Conservation (phyloP, 2,888 invertebrate genomes). For the Kuschelorhynchus macadamiae region DNA sequence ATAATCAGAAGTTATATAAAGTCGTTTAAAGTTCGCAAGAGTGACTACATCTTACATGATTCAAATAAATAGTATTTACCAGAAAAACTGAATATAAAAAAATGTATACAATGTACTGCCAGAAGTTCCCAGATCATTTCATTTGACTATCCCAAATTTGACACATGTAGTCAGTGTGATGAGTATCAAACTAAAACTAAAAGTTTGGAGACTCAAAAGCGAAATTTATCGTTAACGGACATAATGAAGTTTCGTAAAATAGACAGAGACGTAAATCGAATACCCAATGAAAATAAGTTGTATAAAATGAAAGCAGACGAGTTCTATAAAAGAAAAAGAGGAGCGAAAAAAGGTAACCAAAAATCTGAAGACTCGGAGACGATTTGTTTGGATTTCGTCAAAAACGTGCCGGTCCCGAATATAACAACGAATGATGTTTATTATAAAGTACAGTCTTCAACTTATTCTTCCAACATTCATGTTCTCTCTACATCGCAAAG, state of each 20-base stretch:
- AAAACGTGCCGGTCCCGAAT: conserved; percentile 16
- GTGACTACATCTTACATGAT: conserved; percentile 48
- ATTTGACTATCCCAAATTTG: neutral
- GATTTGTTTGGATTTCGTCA: conserved; percentile 17
- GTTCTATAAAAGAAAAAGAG: conserved; percentile 16
- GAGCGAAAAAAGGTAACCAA: neutral
- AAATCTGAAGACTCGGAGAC: conserved; percentile 4
- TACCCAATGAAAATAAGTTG: neutral
- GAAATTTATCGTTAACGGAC: conserved; percentile 1
- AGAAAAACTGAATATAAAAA: conserved; percentile 43
- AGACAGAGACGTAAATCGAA: neutral
- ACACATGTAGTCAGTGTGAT: conserved; percentile 5
- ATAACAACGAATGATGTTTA: conserved; percentile 21
- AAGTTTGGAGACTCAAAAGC: conserved; percentile 1
- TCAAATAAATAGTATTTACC: conserved; percentile 40
- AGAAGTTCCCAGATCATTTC: conserved; percentile 8
- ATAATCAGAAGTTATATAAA: conserved; percentile 33
- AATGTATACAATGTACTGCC: conserved; percentile 16
- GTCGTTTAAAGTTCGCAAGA: conserved; percentile 42
- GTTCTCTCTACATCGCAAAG: conserved; percentile 21
- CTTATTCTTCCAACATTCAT: conserved; percentile 21
- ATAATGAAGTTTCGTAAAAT: conserved; percentile 9
- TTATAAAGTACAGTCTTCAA: conserved; percentile 14
- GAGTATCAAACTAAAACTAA: conserved; percentile 11
- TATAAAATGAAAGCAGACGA: conserved; percentile 1